Percentiles rank a stretch among this genome's conserved stretches.
Conservation (phyloP, 2,113 vertebrate genomes). For the Crypturellus undulatus region DNA sequence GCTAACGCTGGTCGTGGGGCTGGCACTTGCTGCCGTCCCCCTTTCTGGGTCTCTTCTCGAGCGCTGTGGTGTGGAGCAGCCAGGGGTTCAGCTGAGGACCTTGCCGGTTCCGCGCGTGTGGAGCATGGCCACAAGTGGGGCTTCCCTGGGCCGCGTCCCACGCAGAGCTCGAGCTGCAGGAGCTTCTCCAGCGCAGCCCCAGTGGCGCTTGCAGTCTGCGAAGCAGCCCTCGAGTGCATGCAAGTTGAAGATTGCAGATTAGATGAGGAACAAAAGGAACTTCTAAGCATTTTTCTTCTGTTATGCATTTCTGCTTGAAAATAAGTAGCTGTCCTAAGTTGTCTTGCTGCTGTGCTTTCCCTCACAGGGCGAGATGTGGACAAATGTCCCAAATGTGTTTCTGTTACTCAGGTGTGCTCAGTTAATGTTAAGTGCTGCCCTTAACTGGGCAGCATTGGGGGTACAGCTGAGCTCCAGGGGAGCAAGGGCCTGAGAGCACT, state of each 20-base stretch:
- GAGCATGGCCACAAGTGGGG: conserved; percentile 57
- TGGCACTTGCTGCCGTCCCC: no score
- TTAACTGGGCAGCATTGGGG: not conserved
- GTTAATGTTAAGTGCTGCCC: not conserved
- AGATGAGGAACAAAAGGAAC: not conserved
- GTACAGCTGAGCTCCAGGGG: not conserved
- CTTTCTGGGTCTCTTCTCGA: no score
- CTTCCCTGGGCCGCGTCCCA: conserved; percentile 66
- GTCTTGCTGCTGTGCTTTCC: not conserved
- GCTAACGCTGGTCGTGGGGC: no score
- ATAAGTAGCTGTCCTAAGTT: not conserved
- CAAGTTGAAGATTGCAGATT: not conserved
- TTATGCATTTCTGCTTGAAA: not conserved
- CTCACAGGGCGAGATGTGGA: not conserved
- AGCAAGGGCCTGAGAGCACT: not conserved
- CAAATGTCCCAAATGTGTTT: not conserved
- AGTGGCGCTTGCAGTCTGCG: not conserved
- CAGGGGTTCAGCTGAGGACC: conserved; percentile 61
- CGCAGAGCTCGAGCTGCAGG: conserved; percentile 60
- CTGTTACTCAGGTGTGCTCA: not conserved
- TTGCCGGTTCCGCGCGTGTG: conserved; percentile 60
- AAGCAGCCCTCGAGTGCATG: not conserved
- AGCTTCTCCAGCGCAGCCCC: conserved; percentile 29
- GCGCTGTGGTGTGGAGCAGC: conserved; percentile 37
- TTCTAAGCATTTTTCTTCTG: not conserved